A percentile compares a stretch with the other conserved stretches of the same genome.
Conservation (phyloP, 2,113 vertebrate genomes). For the Bucco capensis region DNA sequence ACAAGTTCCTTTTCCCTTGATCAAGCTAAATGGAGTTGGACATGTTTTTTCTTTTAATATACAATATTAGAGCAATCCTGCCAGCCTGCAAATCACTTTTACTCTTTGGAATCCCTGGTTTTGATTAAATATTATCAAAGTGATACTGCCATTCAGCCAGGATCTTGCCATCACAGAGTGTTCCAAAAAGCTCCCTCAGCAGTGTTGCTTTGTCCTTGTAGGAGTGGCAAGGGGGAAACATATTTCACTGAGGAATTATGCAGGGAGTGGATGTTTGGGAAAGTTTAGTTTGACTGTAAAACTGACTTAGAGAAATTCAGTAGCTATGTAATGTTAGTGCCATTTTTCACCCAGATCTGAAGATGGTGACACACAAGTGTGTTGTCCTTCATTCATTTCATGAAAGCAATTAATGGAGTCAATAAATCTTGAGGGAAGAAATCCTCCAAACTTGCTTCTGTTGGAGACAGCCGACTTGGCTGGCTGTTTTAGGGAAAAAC, state of each 20-base stretch:
- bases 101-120: not conserved
- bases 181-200: not conserved
- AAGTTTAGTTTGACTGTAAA: not conserved
- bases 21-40: not conserved
- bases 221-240: not conserved
- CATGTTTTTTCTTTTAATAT: not conserved
- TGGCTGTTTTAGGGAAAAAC: not conserved
- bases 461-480: not conserved
- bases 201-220: not conserved
- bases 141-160: not conserved
- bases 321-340: not conserved
- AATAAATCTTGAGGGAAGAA: not conserved
- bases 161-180: not conserved
- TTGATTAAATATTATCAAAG: not conserved
- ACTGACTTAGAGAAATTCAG: not conserved
- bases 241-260: not conserved
- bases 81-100: not conserved
- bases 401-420: not conserved
- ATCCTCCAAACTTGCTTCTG: not conserved
- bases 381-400: not conserved
- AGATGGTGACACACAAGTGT: not conserved
- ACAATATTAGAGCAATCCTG: not conserved
- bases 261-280: not conserved
- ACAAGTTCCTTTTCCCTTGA: not conserved
- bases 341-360: not conserved